Evolutionary conservation across 2,888 invertebrate species (phyloP).

Genomic region (Pachycephus smyrnensis): DNA sequence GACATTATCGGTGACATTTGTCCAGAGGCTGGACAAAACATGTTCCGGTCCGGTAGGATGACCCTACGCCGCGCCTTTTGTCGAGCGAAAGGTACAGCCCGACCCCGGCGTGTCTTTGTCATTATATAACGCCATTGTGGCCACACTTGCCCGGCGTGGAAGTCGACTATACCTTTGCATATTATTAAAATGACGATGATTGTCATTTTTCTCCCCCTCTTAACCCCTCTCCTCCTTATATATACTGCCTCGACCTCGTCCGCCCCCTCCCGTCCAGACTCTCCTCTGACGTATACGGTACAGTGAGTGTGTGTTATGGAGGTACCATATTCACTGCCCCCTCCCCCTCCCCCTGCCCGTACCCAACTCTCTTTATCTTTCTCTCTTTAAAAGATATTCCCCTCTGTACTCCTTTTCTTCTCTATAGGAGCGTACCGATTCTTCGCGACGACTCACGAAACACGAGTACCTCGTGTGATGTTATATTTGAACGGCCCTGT

Average conservation of each 20-base stretch:
- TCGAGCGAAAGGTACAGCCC: conserved; percentile 64
- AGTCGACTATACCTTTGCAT: conserved; percentile 58
- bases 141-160: conserved; percentile 63
- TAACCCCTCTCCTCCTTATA: conserved; percentile 18
- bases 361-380: no score
- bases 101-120: conserved; percentile 64
- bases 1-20: conserved; percentile 60
- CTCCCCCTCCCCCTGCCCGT: not conserved
- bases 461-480: not conserved
- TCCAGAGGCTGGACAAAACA: conserved; percentile 63
- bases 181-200: conserved; percentile 68
- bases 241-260: conserved; percentile 24
- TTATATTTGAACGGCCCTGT: not conserved
- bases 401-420: not conserved
- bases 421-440: not conserved
- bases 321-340: not conserved
- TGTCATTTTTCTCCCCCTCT: conserved; percentile 62
- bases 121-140: conserved; percentile 68
- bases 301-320: not conserved
- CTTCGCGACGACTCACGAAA: not conserved
- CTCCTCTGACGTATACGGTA: not conserved
- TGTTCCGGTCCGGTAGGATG: conserved; percentile 67
- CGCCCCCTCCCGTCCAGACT: conserved; percentile 5
- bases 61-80: conserved; percentile 67
- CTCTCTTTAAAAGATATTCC: not conserved